Base-by-base conservation (phyloP, 2,888 invertebrate genomes). In the Steromphala cineraria region DNA sequence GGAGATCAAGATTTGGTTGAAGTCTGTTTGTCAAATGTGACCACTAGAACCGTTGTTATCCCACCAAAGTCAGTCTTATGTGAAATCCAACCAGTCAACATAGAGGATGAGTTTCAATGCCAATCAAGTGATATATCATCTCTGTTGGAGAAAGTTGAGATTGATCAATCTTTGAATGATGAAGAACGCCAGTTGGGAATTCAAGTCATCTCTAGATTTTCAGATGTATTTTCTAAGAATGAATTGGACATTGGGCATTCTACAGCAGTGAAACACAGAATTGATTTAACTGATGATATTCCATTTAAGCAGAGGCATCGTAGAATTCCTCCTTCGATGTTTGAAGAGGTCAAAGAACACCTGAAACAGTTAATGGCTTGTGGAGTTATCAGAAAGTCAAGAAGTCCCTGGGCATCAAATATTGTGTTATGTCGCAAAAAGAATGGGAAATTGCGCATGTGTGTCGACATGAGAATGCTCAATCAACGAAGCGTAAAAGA, bases 381-480 rank as follows among this genome's bases (percentile, higher is more conserved):
- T 40, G 40, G 75, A 46, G 75, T 75, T n/a, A 75, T 75, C 19
- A 17, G 75, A 40, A 36, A 7, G 13, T 75, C 75, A n/a, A 40
- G 46, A 19, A 75, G 46, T n/a, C 75, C 75, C 3, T 40, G 75
- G 75, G 40, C 75, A 15, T 75, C 75, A 7, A 75, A 75, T 31
- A 31, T 67, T 8, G 67, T 28, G 15, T 67, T 67, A 31, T 5
- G 8, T 5, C 7, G 5, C 4, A 55, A 55, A 21, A 67, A 67
- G 24, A 21, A 67, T 28, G 28, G 67, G 4, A n/a, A 21, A 8
- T 67, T 67, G 31, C 19, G 67, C 21, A 67, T 67, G 28, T 31
- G 67, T 67, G 10, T 17, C 5, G 31, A 31, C 10, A 21, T 67
- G 8, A 7, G 28, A 21, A 10, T 24, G 21, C 10, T 21, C 10